Evolutionary conservation across 2,113 vertebrate genomes (phyloP), one percentile per base, ranked within the genome.

Genomic region (Labrus mixtus): DNA sequence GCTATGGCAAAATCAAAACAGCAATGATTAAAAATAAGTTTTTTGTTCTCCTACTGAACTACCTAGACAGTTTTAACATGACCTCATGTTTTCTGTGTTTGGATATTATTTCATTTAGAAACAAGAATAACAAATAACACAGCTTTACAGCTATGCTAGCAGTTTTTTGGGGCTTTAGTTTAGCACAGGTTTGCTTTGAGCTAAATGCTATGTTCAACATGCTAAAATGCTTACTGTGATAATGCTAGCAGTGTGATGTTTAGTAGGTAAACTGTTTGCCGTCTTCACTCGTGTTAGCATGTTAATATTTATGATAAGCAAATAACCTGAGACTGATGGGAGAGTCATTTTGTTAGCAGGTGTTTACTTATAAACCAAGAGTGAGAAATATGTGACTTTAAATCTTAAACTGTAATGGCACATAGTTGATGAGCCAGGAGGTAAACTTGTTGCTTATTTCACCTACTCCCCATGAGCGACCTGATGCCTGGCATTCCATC

Each of bases 21-120:
- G 15, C 20, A 22, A 19, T 23, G 39, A 15, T 20, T 61, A 7
- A 68, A 10, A 19, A 43, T 33, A 58, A 20, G 10, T 11, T 10
- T 11, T 10, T 11, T 6, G 11, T 41, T 25, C 9, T 54, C 23
- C 48, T 33, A 9, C 29, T 65, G 29, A 70, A 57, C 43, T 57
- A n/a, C 20, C 29, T 3, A 50, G 8, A 66, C 41, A 48, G 53
- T 74, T 57, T 72, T 39, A 13, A 68, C 20, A n/a, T 12, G 12
- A 56, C 43, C 2, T 43, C 3, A 54, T 53, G 50, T 76, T 53
- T 58, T 57, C 33, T 45, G 46, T 64, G 15, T 48, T 48, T 19
- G 1, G 46, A 17, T 12, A 45, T 45, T 45, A 33, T 33, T 33
- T 33, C 29, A 33, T 33, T 33, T 33, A 6, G 29, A 33, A 33